phyloP scores from a whole-genome alignment of 2,888 invertebrate species.

The Drosophila greeni region DNA sequence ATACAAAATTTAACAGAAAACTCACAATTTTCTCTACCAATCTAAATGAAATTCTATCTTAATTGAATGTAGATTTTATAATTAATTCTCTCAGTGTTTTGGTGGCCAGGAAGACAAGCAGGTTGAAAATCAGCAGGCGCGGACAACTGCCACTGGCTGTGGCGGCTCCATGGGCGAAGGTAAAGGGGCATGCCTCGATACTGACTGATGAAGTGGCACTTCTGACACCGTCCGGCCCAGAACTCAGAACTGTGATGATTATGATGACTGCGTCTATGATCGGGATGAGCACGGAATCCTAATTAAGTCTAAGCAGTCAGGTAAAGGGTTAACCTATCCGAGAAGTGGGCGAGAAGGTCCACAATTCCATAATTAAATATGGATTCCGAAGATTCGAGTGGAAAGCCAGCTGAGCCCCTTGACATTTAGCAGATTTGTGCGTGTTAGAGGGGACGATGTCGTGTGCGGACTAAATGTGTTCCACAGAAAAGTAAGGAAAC shows the following conservation, averaged over 20 bases:
- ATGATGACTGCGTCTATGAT: slow-evolving; percentile 49
- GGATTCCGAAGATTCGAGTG: slow-evolving; percentile 46
- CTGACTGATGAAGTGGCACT: slow-evolving; percentile 73
- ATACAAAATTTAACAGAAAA: background rate
- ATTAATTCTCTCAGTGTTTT: background rate
- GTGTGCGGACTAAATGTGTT: background rate
- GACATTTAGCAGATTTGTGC: slow-evolving; percentile 60
- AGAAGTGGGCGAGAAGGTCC: slow-evolving; percentile 28
- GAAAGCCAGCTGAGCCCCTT: slow-evolving; percentile 33
- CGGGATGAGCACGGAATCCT: slow-evolving; percentile 63
- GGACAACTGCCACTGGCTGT: slow-evolving; percentile 34
- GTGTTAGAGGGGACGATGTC: slow-evolving; percentile 26
- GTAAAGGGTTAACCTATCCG: slow-evolving; percentile 44
- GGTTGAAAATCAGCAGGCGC: slow-evolving; percentile 55
- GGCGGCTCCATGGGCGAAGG: slow-evolving; percentile 8
- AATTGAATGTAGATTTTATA: background rate
- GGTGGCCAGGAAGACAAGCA: slow-evolving; percentile 14
- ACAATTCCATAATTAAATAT: slow-evolving; percentile 65
- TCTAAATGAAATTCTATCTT: background rate
- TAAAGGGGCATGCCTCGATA: slow-evolving; percentile 53
- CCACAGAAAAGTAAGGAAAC: background rate
- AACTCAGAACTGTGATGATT: slow-evolving; percentile 24
- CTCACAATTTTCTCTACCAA: no score
- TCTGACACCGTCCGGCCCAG: slow-evolving; percentile 38
- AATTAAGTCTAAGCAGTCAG: slow-evolving; percentile 64